phyloP scores from a whole-genome alignment of 2,113 vertebrate species.

The Sceloporus undulatus region DNA sequence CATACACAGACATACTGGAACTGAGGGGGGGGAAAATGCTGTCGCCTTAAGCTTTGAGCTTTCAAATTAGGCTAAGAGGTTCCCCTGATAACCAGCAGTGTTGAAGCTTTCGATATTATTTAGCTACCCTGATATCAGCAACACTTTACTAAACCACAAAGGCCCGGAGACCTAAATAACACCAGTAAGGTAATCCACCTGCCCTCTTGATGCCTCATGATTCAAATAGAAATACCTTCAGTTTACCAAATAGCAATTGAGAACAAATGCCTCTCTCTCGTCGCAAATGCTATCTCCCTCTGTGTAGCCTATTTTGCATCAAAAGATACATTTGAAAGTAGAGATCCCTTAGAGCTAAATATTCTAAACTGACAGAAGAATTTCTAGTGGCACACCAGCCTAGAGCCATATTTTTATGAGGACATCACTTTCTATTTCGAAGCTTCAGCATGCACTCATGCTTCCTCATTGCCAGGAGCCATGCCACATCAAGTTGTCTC shows the following conservation, averaged over 20 bases:
- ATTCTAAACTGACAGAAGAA: slow-evolving; percentile 87
- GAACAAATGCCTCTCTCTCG: slow-evolving; percentile 65
- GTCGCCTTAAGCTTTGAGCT: slow-evolving; percentile 79
- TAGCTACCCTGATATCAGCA: slow-evolving; percentile 59
- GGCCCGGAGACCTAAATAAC: neutral
- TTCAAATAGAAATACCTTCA: slow-evolving; percentile 68
- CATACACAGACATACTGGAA: neutral
- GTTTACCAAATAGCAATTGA: slow-evolving; percentile 68
- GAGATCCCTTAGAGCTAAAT: slow-evolving; percentile 84
- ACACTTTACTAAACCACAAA: slow-evolving; percentile 45
- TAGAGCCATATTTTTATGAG: slow-evolving; percentile 87
- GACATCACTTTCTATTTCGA: slow-evolving; percentile 89
- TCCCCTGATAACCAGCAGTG: slow-evolving; percentile 78
- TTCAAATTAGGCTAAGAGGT: slow-evolving; percentile 83
- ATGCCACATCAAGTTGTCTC: slow-evolving; percentile 82
- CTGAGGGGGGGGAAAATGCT: slow-evolving; percentile 53
- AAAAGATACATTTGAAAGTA: slow-evolving; percentile 85
- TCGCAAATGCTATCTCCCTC: slow-evolving; percentile 72
- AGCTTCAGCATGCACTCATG: slow-evolving; percentile 82
- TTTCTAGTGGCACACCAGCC: slow-evolving; percentile 85
- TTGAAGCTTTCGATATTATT: slow-evolving; percentile 76
- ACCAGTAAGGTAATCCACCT: slow-evolving; percentile 55
- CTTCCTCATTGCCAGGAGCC: slow-evolving; percentile 80
- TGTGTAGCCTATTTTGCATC: slow-evolving; percentile 84
- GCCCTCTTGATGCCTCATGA: slow-evolving; percentile 49